A percentile compares a stretch with the other conserved stretches of the same genome.
Conservation (phyloP, 35 echinoderm and acorn worm genomes). For the Antedon bifida region DNA sequence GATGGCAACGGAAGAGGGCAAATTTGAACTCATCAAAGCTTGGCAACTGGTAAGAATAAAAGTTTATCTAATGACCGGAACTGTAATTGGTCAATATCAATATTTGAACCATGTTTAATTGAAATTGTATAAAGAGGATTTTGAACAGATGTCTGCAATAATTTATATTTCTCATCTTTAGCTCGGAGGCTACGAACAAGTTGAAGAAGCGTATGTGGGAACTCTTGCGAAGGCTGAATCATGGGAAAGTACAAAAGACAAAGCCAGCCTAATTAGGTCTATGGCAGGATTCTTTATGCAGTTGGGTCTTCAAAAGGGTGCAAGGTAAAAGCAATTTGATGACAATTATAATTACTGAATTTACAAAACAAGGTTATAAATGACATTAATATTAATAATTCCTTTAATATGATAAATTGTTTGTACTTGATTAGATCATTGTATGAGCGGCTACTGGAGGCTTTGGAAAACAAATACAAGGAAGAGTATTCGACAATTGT, state of each 20-base stretch:
- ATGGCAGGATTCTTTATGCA: slow-evolving; percentile 86
- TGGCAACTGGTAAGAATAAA: slow-evolving; percentile 53
- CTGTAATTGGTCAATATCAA: too few relatives aligned
- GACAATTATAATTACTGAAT: neutral
- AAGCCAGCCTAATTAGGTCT: slow-evolving; percentile 25
- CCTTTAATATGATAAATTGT: neutral
- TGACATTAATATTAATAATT: too few relatives aligned
- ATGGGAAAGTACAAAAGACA: slow-evolving; percentile 28
- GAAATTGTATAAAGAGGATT: too few relatives aligned
- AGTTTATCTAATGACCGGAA: too few relatives aligned
- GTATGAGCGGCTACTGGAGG: slow-evolving; percentile 35
- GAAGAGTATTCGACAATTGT: slow-evolving; percentile 53
- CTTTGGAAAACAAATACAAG: slow-evolving; percentile 36
- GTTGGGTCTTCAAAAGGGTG: slow-evolving; percentile 60
- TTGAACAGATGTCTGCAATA: too few relatives aligned
- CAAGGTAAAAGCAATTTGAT: slow-evolving; percentile 31
- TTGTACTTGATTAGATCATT: slow-evolving; percentile 34
- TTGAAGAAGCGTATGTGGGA: slow-evolving; percentile 58
- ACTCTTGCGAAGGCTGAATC: slow-evolving; percentile 30
- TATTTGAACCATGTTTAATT: too few relatives aligned
- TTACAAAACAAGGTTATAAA: too few relatives aligned
- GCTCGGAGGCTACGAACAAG: slow-evolving; percentile 78
- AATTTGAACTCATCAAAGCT: slow-evolving; percentile 70
- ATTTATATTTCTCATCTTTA: neutral
- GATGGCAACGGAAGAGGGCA: slow-evolving; percentile 71